These are phyloP conservation scores for Bombus superbus DNA, from an alignment of 1,140 invertebrate species.

Conservation along the genomic window DNA sequence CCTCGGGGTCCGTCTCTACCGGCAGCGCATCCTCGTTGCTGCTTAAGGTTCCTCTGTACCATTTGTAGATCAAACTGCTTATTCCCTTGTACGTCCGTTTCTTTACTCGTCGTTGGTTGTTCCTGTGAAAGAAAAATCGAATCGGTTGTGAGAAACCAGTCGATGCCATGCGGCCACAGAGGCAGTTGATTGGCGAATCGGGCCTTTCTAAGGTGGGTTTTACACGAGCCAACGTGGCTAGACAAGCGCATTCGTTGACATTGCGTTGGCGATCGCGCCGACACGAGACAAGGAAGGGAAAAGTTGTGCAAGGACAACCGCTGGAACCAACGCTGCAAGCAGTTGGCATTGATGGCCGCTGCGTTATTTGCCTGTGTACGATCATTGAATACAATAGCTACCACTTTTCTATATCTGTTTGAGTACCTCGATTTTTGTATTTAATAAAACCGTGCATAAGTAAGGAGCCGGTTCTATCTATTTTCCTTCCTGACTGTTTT, in stretches of 20 bases:
- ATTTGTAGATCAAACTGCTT: neutral
- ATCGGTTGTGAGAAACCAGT: neutral
- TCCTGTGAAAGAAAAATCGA: neutral
- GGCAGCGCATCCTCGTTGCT: neutral
- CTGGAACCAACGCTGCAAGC: neutral
- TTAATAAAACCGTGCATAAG: neutral
- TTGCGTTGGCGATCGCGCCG: constrained; percentile 7
- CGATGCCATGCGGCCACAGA: neutral
- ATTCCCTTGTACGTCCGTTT: neutral
- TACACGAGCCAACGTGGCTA: too few species aligned
- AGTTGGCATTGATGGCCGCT: constrained; percentile 43
- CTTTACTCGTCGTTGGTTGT: neutral
- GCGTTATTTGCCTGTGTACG: constrained; percentile 2
- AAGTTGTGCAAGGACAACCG: constrained; percentile 42
- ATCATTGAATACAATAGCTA: neutral
- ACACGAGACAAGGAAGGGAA: constrained; percentile 22
- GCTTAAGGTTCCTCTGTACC: neutral
- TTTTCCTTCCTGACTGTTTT: neutral
- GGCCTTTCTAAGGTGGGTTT: constrained; percentile 32
- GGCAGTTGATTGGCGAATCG: neutral
- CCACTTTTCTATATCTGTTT: neutral
- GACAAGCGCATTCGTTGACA: constrained; percentile 33
- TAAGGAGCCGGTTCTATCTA: neutral
- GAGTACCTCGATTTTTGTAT: neutral
- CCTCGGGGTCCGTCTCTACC: neutral